Percentiles rank a stretch among this genome's conserved stretches.
Evolutionary conservation across 2,113 vertebrate genomes (phyloP).

Genomic region (Amblyornis subalaris): DNA sequence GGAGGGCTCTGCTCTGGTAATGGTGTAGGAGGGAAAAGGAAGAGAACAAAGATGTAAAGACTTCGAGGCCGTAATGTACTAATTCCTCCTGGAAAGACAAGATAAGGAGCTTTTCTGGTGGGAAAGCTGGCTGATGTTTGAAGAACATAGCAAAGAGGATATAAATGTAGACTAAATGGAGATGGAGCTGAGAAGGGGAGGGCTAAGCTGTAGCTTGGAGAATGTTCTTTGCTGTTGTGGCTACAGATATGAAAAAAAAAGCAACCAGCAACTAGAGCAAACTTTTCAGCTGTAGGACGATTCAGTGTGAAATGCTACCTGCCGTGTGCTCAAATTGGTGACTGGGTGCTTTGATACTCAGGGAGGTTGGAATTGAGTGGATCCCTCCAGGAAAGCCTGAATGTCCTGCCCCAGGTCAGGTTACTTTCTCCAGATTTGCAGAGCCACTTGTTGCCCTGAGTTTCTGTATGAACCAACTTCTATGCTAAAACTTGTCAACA

Average conservation of each 20-base stretch:
- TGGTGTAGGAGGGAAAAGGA: not conserved
- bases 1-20: not conserved
- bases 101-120: not conserved
- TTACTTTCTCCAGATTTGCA: not conserved
- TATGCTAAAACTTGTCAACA: not conserved
- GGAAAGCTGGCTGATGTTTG: not conserved
- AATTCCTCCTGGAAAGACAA: not conserved
- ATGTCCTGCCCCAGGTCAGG: accelerated
- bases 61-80: not conserved
- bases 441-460: not conserved
- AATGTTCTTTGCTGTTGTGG: not conserved
- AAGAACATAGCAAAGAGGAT: not conserved
- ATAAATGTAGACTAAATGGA: not conserved
- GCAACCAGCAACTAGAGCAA: not conserved
- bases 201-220: not conserved
- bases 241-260: accelerated
- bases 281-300: not conserved
- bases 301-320: not conserved
- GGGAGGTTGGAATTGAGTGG: not conserved
- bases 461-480: not conserved
- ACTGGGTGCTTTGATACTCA: not conserved
- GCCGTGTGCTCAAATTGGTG: not conserved
- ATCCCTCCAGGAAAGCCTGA: not conserved
- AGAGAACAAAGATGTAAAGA: not conserved
- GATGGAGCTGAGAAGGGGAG: not conserved